phyloP scores from a whole-genome alignment of 2,888 invertebrate genomes.

The Pedicia rivosa region DNA sequence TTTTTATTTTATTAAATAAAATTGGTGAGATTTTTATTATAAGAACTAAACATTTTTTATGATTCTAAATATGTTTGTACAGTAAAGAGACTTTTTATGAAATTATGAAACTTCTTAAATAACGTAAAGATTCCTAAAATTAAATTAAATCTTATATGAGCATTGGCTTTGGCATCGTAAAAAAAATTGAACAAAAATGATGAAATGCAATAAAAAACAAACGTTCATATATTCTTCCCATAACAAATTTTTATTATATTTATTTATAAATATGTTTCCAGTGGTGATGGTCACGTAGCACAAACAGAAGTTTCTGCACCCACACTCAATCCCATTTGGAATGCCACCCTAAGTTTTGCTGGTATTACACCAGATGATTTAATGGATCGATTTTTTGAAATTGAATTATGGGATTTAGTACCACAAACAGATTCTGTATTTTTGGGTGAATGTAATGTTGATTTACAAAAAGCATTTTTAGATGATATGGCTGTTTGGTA shows the following conservation, averaged over 20 bases:
- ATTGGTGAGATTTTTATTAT: too few species aligned
- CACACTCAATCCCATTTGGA: conserved; percentile 82
- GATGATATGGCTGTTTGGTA: conserved; percentile 86
- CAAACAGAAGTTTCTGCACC: conserved; percentile 78
- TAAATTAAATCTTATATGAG: too few species aligned
- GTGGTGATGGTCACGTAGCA: conserved; percentile 56
- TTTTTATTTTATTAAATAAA: too few species aligned
- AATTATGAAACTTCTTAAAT: too few species aligned
- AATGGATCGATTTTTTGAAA: conserved; percentile 65
- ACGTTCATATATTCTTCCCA: too few species aligned
- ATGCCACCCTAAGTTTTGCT: conserved; percentile 72
- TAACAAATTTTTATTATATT: background rate
- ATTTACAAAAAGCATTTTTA: conserved; percentile 54
- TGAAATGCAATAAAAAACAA: too few species aligned
- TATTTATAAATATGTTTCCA: conserved; percentile 31
- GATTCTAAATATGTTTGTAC: too few species aligned
- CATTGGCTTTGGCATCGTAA: too few species aligned
- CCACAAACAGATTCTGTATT: conserved; percentile 70
- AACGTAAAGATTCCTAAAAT: too few species aligned
- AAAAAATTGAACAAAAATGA: too few species aligned
- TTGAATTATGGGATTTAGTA: conserved; percentile 76
- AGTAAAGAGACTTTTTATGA: too few species aligned
- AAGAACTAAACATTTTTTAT: too few species aligned
- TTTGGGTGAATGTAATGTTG: conserved; percentile 59
- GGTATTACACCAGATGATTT: conserved; percentile 64